phyloP scores from a whole-genome alignment of 2,113 vertebrate genomes.

The Acanthochromis polyacanthus region DNA sequence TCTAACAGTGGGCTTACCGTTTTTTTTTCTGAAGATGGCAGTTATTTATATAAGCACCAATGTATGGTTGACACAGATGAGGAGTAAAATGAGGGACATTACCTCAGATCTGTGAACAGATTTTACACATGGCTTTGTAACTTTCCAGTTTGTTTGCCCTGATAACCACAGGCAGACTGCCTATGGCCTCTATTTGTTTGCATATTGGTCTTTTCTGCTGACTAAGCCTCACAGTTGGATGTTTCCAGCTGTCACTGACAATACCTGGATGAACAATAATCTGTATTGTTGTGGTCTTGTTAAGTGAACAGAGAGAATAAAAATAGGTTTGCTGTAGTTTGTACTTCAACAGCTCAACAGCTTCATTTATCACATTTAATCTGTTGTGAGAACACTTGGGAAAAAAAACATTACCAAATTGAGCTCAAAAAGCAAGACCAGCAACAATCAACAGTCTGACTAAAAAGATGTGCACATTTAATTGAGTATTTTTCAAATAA shows the following conservation, averaged over 20 bases:
- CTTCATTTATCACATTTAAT: not conserved
- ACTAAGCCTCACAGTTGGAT: slow-evolving; percentile 33
- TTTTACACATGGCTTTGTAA: not conserved
- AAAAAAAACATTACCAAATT: not conserved
- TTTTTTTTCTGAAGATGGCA: not conserved
- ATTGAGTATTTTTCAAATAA: slow-evolving; percentile 69
- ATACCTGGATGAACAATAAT: slow-evolving; percentile 41
- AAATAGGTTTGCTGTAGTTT: slow-evolving; percentile 16
- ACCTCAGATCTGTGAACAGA: not conserved
- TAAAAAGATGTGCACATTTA: slow-evolving; percentile 76
- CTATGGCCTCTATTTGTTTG: slow-evolving; percentile 19
- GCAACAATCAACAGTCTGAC: slow-evolving; percentile 47
- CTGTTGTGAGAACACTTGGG: not conserved
- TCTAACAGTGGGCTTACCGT: not conserved
- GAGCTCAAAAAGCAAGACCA: not conserved
- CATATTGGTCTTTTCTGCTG: slow-evolving; percentile 33
- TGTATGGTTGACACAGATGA: not conserved
- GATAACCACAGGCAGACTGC: not conserved
- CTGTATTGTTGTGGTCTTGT: slow-evolving; percentile 38
- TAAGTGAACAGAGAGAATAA: slow-evolving; percentile 12
- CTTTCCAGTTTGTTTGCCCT: slow-evolving; percentile 8
- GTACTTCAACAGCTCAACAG: not conserved
- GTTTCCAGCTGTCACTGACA: slow-evolving; percentile 54
- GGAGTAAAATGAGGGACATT: not conserved
- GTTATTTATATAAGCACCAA: slow-evolving; percentile 1